A percentile compares a stretch with the other conserved stretches of the same genome.
These are phyloP conservation scores for Mallotus villosus DNA, from an alignment of 2,797 vertebrate genomes.

Conservation along the genomic window DNA sequence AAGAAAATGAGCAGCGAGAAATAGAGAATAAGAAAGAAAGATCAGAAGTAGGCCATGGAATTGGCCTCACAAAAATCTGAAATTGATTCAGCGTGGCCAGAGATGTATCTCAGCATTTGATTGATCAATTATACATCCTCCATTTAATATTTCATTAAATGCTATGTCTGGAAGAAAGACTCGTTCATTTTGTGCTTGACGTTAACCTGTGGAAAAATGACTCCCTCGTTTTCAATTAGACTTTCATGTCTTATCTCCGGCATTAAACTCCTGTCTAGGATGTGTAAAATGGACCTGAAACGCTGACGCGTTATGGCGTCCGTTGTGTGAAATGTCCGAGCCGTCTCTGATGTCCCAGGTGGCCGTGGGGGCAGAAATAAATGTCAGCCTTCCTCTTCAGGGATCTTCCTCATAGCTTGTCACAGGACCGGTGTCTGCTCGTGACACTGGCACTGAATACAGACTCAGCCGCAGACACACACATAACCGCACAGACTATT, in stretches of 20 bases:
- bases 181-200: constrained; percentile 33
- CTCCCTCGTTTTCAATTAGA: constrained; percentile 21
- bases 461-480: not conserved
- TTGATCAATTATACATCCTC: constrained; percentile 50
- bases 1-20: not conserved
- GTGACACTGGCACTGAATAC: not conserved
- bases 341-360: not conserved
- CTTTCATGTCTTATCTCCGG: constrained; percentile 1
- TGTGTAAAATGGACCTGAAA: not conserved
- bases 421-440: not conserved
- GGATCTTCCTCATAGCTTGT: too few species aligned
- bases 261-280: not conserved
- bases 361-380: not conserved
- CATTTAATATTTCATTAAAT: constrained; percentile 50
- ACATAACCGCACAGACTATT: not conserved
- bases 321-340: constrained; percentile 1
- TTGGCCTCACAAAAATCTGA: constrained; percentile 27
- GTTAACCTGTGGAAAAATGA: constrained; percentile 11
- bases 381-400: not conserved
- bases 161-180: constrained; percentile 21
- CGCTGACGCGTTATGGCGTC: not conserved
- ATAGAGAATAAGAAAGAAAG: constrained; percentile 15
- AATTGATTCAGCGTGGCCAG: constrained; percentile 22
- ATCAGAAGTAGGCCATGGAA: constrained; percentile 20
- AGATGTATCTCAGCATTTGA: constrained; percentile 37